Base-by-base conservation (phyloP, 1,140 invertebrate species). In the Gryon sp. region DNA sequence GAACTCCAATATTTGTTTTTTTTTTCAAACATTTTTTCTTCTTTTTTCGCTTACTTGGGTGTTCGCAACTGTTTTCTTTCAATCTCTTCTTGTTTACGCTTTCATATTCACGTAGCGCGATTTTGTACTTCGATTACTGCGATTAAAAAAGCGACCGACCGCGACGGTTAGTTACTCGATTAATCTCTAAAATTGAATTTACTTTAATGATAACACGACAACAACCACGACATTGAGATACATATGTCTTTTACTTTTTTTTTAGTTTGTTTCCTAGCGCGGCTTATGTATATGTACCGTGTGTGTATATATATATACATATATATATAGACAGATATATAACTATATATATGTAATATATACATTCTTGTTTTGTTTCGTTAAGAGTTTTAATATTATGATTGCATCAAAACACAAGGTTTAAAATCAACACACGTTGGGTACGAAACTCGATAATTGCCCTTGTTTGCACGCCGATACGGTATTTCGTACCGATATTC, bases 201-300 rank as follows among this genome's bases (percentile, higher is more conserved):
- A 45, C 14, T 59, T 65, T 73, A 57, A 46, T 59, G n/a, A 14
- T 59, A 57, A 69, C 57, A 83, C 65, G 60, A 83, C 80, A 78
- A 83, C 77, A 73, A 86, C 63, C 74, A 85, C 80, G 76, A 85
- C 81, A 84, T 66, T 77, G 69, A 85, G 55, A 83, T 80, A 81
- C 63, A 80, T 52, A 55, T 55, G 22, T 43, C 48, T 45, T 62
- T 48, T 38, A 32, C 36, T 41, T 19, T 24, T 40, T 34, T 45
- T 53, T 43, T 40, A 50, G 14, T 53, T 52, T 52, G 16, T 38
- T 46, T 19, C 63, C 60, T 57, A 53, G 41, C 55, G 57, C 55
- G 30, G n/a, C 46, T 73, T 32, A 57, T 40, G 7, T 55, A 30
- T 43, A 50, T 48, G 43, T 40, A 48, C 16, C 19, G 43, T 52